phyloP scores from a whole-genome alignment of 2,113 vertebrate species.

The Rana temporaria region DNA sequence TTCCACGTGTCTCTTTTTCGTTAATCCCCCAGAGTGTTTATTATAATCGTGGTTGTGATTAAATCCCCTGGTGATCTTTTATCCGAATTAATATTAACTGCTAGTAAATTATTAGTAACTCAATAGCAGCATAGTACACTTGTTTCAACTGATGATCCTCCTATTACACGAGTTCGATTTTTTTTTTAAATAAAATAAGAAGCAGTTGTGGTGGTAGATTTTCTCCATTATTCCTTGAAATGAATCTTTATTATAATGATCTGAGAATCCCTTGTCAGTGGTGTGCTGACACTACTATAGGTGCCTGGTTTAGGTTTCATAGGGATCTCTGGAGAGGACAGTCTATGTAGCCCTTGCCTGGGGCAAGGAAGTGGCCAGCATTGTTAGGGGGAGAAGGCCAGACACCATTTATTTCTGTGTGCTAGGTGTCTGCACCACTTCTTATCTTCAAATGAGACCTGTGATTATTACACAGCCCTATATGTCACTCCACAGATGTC shows the following conservation, averaged over 20 bases:
- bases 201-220: not conserved
- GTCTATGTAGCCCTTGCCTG: not conserved
- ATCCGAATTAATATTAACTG: slow-evolving; percentile 44
- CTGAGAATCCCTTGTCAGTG: not conserved
- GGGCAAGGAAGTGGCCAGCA: not conserved
- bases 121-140: slow-evolving; percentile 15
- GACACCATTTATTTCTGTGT: not conserved
- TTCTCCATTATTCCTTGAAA: slow-evolving; percentile 16
- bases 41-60: slow-evolving; percentile 20
- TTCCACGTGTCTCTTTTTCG: slow-evolving; percentile 15
- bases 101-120: slow-evolving; percentile 35
- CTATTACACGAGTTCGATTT: not conserved
- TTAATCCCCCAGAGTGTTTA: slow-evolving; percentile 43
- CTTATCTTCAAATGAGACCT: not conserved
- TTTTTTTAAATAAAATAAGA: not conserved
- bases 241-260: not conserved
- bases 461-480: not conserved
- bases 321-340: not conserved
- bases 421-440: no score
- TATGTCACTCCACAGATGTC: not conserved
- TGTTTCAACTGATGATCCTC: slow-evolving; percentile 25
- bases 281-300: not conserved
- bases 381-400: not conserved
- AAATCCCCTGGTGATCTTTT: slow-evolving; percentile 38
- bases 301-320: not conserved